phyloP scores from a whole-genome alignment of 2,113 vertebrate genomes.

The Naja naja region DNA sequence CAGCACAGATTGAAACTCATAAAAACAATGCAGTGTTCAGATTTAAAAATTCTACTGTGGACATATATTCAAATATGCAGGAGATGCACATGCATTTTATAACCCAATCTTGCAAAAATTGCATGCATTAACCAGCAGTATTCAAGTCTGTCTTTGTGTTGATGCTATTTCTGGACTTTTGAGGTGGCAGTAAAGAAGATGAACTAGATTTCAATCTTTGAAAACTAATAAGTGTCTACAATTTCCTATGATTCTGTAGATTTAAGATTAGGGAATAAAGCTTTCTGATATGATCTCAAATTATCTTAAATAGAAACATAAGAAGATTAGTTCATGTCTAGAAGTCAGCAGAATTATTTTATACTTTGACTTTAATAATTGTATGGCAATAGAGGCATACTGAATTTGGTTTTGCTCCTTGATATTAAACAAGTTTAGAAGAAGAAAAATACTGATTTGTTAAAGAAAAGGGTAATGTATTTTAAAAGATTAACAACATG shows the following conservation, averaged over 20 bases:
- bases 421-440: not conserved
- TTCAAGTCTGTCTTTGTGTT: not conserved
- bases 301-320: not conserved
- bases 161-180: not conserved
- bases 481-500: not conserved
- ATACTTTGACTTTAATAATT: not conserved
- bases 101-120: not conserved
- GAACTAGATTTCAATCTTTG: not conserved
- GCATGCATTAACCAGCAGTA: not conserved
- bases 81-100: not conserved
- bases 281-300: not conserved
- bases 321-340: not conserved
- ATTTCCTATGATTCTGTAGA: not conserved
- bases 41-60: not conserved
- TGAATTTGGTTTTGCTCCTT: not conserved
- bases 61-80: not conserved
- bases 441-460: not conserved
- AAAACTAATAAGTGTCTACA: not conserved
- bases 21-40: not conserved
- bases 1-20: not conserved
- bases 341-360: not conserved
- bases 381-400: not conserved
- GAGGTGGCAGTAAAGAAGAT: not conserved
- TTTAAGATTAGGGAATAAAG: not conserved
- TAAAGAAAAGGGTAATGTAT: not conserved